phyloP scores from a whole-genome alignment of 2,797 vertebrate genomes.

The Geotrypetes seraphini region DNA sequence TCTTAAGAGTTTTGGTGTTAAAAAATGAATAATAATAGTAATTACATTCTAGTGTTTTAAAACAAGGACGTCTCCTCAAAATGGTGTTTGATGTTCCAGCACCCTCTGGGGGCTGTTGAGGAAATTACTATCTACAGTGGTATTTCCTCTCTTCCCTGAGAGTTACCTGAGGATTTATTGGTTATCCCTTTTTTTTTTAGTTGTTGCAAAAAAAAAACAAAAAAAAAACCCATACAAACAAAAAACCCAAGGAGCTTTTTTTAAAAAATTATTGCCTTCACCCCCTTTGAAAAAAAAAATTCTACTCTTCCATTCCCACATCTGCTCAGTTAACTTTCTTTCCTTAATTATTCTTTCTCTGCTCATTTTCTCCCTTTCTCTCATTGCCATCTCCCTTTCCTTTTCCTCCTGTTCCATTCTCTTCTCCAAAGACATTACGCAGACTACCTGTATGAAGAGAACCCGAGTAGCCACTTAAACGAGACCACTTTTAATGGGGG shows the following conservation, averaged over 20 bases:
- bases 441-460: constrained; percentile 37
- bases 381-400: constrained; percentile 15
- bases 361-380: constrained; percentile 12
- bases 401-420: not conserved
- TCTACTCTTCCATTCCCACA: not conserved
- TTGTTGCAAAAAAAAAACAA: not conserved
- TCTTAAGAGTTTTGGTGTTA: no score
- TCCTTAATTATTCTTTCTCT: constrained; percentile 13
- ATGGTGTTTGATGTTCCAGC: no score
- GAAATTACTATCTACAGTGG: no score
- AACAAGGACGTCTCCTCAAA: no score
- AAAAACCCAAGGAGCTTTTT: no score
- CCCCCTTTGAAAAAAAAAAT: not conserved
- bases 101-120: no score
- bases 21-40: no score
- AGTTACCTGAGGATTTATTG: not conserved
- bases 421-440: constrained; percentile 20
- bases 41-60: no score
- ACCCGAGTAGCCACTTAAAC: constrained; percentile 32
- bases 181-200: not conserved
- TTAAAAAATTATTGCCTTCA: no score
- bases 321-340: constrained; percentile 1
- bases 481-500: constrained; percentile 36
- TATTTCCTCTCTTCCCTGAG: no score
- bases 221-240: no score